phyloP scores from a whole-genome alignment of 2,797 vertebrate genomes.

The Pipistrellus pygmaeus region DNA sequence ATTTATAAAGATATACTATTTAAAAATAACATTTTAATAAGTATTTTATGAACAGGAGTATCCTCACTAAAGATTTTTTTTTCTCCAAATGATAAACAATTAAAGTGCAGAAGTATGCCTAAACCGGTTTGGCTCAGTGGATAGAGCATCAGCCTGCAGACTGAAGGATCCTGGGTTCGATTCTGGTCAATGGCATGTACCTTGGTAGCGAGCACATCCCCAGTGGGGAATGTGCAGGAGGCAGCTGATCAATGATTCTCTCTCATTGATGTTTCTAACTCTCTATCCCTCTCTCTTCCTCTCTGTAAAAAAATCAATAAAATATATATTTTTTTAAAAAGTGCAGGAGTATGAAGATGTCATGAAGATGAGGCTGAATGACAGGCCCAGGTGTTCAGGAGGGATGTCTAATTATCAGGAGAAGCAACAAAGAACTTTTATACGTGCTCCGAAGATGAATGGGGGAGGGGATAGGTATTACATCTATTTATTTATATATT shows the following conservation, averaged over 20 bases:
- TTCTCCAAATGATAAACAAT: constrained; percentile 43
- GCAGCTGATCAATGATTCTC: no score
- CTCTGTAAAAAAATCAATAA: no score
- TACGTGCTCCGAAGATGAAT: not conserved
- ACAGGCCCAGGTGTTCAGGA: not conserved
- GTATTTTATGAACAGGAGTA: not conserved
- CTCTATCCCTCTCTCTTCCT: no score
- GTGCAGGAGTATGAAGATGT: not conserved
- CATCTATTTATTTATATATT: not conserved
- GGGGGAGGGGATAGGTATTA: not conserved
- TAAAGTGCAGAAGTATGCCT: not conserved
- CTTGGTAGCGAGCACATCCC: no score
- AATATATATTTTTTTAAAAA: not conserved
- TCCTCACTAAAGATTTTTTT: constrained; percentile 12
- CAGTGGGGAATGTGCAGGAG: no score
- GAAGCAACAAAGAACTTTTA: not conserved
- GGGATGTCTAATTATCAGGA: not conserved
- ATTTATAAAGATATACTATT: constrained; percentile 24
- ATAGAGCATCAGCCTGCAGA: no score
- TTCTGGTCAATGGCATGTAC: no score
- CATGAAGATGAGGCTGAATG: not conserved
- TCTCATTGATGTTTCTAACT: no score
- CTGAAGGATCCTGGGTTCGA: no score
- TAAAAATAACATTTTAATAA: not conserved
- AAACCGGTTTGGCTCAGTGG: no score